Evolutionary conservation across 2,797 vertebrate species (phyloP), one percentile per base, ranked within the genome.

Genomic region (Parauchenoglanis punctatus): DNA sequence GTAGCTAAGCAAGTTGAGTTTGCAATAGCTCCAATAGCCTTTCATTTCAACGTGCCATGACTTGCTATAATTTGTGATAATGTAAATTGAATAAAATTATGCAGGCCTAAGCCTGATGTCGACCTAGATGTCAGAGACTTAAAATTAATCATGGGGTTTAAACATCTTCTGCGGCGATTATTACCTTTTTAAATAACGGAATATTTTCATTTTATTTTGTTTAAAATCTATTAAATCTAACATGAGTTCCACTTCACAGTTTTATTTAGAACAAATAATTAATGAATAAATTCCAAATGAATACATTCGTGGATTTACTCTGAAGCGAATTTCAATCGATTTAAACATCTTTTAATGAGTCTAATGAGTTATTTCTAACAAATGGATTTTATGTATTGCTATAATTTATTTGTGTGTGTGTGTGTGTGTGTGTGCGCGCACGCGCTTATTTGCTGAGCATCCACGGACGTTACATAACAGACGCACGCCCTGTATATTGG

Each of bases 31-130:
- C 40, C 35, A n/a, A n/a, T 10, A 6, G 6, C 12, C 35, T 18
- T 63, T 46, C 6, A n/a, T 46, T n/a, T 46, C 11, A 46, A 81
- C 3, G 8, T 17, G 17, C 31, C 18, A 4, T 35, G 23, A 28
- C 28, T 81, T 63, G 78, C 44, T 67, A 49, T 10, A 49, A 82
- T 82, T 65, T 49, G 49, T 28, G 80, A n/a, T n/a, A n/a, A 46
- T n/a, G 63, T n/a, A 28, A 12, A 46, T 3, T 4, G 6, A 82
- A 65, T 49, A 65, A 28, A 28, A 65, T 28, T 7, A 46, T 28
- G 23, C 46, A 8, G 23, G 1, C 20, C 49, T 49, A 40, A 40
- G 40, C 2, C 8, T 59, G 20, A 59, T 44, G 58, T 59, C 17
- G 54, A 40, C 20, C 20, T 28, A 3, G n/a, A 73, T 25, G 10